Conservation (phyloP, 1,140 invertebrate genomes). For the Teleogryllus occipitalis region DNA sequence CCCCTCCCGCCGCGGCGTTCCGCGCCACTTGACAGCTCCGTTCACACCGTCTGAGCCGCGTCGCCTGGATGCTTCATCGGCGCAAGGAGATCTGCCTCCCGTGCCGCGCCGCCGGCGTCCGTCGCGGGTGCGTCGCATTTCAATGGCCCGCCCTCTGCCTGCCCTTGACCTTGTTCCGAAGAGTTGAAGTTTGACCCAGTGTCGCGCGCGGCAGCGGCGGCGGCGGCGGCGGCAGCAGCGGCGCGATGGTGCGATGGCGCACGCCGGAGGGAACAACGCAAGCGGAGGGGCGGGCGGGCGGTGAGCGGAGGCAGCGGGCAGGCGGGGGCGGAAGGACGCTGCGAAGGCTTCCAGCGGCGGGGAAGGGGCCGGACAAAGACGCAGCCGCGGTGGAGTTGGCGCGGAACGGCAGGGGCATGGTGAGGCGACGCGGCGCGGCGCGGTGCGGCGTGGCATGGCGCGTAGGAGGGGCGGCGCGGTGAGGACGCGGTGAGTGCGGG, state of each 20-base stretch:
- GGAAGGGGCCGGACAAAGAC: too few relatives aligned
- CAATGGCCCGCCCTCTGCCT: background rate
- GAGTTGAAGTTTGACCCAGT: slow-evolving; percentile 14
- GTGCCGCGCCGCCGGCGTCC: background rate
- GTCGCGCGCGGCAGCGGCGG: background rate
- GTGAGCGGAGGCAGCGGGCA: too few relatives aligned
- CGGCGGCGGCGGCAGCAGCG: background rate
- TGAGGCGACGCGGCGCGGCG: background rate
- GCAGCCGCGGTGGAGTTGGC: too few relatives aligned
- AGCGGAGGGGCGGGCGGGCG: background rate
- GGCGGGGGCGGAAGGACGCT: too few relatives aligned
- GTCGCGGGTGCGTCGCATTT: background rate
- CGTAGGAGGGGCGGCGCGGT: background rate
- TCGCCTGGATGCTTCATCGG: background rate
- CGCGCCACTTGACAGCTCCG: background rate
- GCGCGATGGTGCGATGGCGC: background rate
- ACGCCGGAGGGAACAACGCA: background rate
- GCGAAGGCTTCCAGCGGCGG: too few relatives aligned
- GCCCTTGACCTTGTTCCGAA: slow-evolving; percentile 15
- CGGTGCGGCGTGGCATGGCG: background rate
- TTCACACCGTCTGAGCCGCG: too few relatives aligned
- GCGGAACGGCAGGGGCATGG: too few relatives aligned
- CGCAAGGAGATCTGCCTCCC: too few relatives aligned
- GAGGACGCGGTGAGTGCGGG: background rate
- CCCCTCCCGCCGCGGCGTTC: too few relatives aligned